phyloP scores from a whole-genome alignment of 1,140 invertebrate genomes.

The Aphis craccivora region DNA sequence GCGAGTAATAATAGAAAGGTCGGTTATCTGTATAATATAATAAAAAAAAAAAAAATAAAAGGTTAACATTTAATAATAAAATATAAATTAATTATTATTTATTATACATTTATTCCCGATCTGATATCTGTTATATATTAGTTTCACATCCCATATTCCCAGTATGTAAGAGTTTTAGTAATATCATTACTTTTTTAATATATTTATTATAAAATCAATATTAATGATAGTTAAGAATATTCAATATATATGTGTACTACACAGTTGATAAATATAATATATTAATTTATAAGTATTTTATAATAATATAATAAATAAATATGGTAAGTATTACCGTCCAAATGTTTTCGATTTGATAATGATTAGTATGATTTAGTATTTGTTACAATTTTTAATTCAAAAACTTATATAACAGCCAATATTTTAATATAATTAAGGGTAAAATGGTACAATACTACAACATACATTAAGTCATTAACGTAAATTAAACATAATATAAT shows the following conservation, averaged over 20 bases:
- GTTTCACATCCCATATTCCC: background rate
- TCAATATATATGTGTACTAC: too few relatives aligned
- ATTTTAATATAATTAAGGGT: too few relatives aligned
- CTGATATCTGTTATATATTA: background rate
- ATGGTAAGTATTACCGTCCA: too few relatives aligned
- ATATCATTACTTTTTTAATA: background rate
- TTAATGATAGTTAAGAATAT: too few relatives aligned
- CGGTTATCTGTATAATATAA: background rate
- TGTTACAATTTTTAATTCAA: background rate
- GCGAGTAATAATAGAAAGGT: background rate
- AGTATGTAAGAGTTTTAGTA: background rate
- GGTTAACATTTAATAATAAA: background rate
- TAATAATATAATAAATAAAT: too few relatives aligned
- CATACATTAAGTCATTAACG: background rate
- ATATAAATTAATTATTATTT: background rate
- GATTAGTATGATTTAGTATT: background rate
- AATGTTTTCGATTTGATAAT: background rate
- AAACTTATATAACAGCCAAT: too few relatives aligned
- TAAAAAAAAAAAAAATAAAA: background rate
- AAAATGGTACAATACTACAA: background rate
- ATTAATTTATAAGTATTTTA: too few relatives aligned
- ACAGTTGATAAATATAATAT: background rate
- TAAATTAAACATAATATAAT: background rate
- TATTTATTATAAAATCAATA: background rate
- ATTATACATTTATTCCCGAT: background rate